Conservation (phyloP, 2,113 vertebrate genomes). For the Ammospiza nelsoni region DNA sequence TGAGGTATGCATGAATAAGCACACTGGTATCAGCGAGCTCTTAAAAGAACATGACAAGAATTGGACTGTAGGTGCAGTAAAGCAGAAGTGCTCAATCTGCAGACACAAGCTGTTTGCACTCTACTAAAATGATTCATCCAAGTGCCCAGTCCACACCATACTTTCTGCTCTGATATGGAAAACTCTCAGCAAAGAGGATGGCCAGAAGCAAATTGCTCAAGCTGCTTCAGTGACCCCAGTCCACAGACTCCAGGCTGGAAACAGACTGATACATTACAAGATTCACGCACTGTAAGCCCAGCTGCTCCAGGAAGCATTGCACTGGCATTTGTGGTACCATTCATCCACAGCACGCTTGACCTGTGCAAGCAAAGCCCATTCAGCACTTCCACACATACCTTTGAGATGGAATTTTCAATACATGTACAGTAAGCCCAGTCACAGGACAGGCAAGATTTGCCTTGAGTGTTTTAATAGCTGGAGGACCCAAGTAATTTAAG, state of each 20-base stretch:
- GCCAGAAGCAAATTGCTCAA: background rate
- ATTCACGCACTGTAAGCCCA: fast-evolving
- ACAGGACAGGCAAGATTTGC: background rate
- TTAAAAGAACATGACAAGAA: background rate
- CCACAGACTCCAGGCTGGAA: background rate
- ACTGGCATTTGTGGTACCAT: background rate
- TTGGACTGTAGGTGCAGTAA: background rate
- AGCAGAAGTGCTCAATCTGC: background rate
- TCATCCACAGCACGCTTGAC: background rate
- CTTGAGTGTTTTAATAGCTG: background rate
- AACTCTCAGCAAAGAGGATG: background rate
- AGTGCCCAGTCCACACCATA: background rate
- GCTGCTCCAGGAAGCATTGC: background rate
- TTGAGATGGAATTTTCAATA: background rate
- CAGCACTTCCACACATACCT: background rate
- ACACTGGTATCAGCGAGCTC: background rate
- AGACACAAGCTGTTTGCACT: background rate
- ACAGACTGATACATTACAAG: fast-evolving
- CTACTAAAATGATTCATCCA: background rate
- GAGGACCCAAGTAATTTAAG: background rate
- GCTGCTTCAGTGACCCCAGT: background rate
- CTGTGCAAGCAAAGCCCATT: background rate
- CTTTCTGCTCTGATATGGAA: background rate
- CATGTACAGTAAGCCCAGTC: background rate
- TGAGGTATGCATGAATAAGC: background rate